phyloP scores from a whole-genome alignment of 2,113 vertebrate species.

The Sinocyclocheilus maitianheensis region DNA sequence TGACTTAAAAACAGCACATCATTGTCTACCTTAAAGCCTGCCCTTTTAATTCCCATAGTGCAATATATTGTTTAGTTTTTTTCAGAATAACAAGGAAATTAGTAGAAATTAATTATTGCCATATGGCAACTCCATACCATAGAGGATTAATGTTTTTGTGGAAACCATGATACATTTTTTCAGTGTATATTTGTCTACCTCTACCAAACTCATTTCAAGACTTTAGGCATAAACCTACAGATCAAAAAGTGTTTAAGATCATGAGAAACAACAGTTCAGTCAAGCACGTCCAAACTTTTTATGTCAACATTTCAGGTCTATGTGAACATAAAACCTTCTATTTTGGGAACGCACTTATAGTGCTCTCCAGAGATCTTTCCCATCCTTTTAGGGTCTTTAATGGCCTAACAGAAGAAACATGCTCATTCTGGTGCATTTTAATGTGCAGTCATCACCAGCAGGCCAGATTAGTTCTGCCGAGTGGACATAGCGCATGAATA shows the following conservation, averaged over 20 bases:
- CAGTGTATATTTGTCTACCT: not conserved
- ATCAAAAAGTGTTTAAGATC: not conserved
- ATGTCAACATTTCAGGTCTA: not conserved
- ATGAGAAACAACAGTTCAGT: not conserved
- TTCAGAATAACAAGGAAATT: too few species aligned
- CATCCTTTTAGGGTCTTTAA: not conserved
- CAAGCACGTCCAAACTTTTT: not conserved
- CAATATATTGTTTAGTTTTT: too few species aligned
- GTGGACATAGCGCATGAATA: constrained; percentile 14
- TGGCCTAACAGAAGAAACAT: constrained; percentile 15
- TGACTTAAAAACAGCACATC: too few species aligned
- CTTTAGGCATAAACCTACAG: not conserved
- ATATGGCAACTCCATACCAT: too few species aligned
- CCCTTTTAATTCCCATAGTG: too few species aligned
- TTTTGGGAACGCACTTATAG: constrained; percentile 6
- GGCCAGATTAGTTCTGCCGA: constrained; percentile 10
- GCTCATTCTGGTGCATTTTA: constrained; percentile 16
- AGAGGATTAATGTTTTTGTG: too few species aligned
- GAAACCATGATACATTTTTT: too few species aligned
- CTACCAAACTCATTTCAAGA: not conserved
- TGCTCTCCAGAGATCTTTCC: not conserved
- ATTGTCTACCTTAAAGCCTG: too few species aligned
- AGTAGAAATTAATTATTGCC: too few species aligned
- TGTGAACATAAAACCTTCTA: not conserved
- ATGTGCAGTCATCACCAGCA: constrained; percentile 21